Percentiles rank a stretch among this genome's conserved stretches.
These are phyloP conservation scores for Engystomops pustulosus DNA, from an alignment of 2,113 vertebrate species.

Conservation along the genomic window DNA sequence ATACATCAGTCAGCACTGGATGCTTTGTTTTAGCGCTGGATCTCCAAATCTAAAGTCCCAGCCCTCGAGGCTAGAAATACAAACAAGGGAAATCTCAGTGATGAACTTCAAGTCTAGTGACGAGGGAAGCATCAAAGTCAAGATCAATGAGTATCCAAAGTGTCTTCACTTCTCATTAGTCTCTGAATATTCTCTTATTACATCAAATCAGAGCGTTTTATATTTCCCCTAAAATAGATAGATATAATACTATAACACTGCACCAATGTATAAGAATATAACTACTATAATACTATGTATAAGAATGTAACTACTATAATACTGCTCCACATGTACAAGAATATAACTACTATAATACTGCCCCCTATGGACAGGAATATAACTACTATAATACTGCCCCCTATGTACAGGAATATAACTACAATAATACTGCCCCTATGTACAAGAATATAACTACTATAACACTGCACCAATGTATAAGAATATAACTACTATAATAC, in stretches of 20 bases:
- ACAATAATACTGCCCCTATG: not conserved
- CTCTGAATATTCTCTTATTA: no score
- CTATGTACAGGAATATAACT: not conserved
- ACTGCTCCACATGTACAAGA: not conserved
- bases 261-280: no score
- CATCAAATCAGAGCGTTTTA: no score
- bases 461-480: not conserved
- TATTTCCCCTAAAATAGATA: no score
- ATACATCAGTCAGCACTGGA: not conserved
- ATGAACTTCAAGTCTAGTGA: not conserved
- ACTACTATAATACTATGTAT: no score
- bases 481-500: constrained; percentile 10
- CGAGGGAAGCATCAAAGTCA: not conserved
- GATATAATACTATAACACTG: no score
- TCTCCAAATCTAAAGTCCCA: not conserved
- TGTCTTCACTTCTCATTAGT: not conserved
- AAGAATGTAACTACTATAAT: not conserved
- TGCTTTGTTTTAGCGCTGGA: no score
- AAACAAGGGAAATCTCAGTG: not conserved
- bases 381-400: not conserved
- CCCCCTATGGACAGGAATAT: not conserved
- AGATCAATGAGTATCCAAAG: not conserved
- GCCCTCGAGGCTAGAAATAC: not conserved
- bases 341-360: constrained; percentile 1
- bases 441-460: constrained; percentile 10